A percentile compares a stretch with the other conserved stretches of the same genome.
These are phyloP conservation scores for Euclidia mi DNA, from an alignment of 2,888 invertebrate genomes.

Conservation along the genomic window DNA sequence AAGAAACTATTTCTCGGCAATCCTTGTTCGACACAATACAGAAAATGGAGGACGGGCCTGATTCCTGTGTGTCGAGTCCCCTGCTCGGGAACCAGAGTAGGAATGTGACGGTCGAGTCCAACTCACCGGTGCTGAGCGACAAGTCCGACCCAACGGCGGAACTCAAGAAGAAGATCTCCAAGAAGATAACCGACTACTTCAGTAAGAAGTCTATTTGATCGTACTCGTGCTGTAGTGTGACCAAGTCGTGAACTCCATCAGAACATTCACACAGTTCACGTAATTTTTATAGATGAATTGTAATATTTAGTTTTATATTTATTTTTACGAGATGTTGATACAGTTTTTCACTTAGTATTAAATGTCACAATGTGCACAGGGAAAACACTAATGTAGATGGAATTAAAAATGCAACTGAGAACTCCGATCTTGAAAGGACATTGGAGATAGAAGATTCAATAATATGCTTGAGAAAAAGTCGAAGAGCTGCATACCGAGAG, in stretches of 20 bases:
- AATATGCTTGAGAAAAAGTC: no score
- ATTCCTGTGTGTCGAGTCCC: constrained; percentile 61
- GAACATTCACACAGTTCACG: no score
- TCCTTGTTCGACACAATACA: constrained; percentile 48
- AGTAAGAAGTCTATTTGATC: constrained; percentile 71
- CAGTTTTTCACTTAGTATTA: no score
- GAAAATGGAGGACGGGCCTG: constrained; percentile 41
- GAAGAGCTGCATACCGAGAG: no score
- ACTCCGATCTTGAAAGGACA: no score
- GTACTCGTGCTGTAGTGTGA: background rate
- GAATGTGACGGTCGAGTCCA: constrained; percentile 23
- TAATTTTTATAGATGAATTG: background rate
- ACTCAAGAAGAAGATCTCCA: constrained; percentile 73
- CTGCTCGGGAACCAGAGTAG: constrained; percentile 50
- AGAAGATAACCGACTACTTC: constrained; percentile 85
- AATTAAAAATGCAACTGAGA: no score
- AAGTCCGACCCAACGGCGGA: constrained; percentile 63
- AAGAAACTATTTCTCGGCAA: constrained; percentile 1
- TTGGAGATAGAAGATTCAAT: no score
- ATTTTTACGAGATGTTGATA: no score
- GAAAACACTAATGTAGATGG: no score
- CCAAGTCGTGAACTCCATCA: no score
- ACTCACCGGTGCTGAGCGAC: constrained; percentile 42
- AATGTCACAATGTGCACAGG: no score
- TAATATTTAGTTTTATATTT: no score